Evolutionary conservation across 2,888 invertebrate species (phyloP).

Genomic region (Acrobasis suavella): DNA sequence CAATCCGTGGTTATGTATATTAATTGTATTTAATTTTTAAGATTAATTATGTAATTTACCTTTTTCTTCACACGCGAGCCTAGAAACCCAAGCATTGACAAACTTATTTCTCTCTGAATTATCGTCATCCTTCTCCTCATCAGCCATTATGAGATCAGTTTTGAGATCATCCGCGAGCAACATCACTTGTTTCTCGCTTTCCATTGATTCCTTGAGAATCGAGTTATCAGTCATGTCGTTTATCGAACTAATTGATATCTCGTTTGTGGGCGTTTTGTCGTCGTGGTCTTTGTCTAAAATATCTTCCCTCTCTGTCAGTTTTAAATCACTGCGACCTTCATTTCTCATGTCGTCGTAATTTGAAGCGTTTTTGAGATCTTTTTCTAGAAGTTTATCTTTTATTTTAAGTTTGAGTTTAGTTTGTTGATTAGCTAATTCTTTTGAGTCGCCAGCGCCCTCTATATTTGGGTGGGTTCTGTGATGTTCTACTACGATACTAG

Average conservation of each 20-base stretch:
- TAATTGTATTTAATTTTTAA: too few relatives aligned
- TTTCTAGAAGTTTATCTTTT: constrained; percentile 62
- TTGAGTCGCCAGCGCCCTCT: constrained; percentile 43
- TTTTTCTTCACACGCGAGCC: constrained; percentile 73
- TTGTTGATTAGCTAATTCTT: constrained; percentile 54
- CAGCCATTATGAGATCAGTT: constrained; percentile 75
- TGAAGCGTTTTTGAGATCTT: constrained; percentile 68
- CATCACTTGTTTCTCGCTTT: constrained; percentile 74
- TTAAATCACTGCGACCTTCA: constrained; percentile 54
- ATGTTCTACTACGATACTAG: constrained; percentile 56
- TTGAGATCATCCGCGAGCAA: constrained; percentile 75
- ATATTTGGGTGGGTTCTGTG: constrained; percentile 39
- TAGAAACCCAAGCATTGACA: constrained; percentile 76
- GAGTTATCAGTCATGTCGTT: constrained; percentile 78
- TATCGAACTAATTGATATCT: constrained; percentile 73
- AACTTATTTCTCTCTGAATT: constrained; percentile 78
- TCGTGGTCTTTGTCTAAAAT: constrained; percentile 59
- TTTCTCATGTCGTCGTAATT: constrained; percentile 63
- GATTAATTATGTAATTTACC: constrained; percentile 44
- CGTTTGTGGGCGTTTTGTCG: constrained; percentile 78
- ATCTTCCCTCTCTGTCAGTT: constrained; percentile 55
- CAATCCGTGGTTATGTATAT: background rate
- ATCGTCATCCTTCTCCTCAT: constrained; percentile 79
- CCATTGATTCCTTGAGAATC: constrained; percentile 73
- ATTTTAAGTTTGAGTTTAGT: constrained; percentile 56